Conservation (phyloP, 2,797 vertebrate species). For the Syndactyla subalaris region DNA sequence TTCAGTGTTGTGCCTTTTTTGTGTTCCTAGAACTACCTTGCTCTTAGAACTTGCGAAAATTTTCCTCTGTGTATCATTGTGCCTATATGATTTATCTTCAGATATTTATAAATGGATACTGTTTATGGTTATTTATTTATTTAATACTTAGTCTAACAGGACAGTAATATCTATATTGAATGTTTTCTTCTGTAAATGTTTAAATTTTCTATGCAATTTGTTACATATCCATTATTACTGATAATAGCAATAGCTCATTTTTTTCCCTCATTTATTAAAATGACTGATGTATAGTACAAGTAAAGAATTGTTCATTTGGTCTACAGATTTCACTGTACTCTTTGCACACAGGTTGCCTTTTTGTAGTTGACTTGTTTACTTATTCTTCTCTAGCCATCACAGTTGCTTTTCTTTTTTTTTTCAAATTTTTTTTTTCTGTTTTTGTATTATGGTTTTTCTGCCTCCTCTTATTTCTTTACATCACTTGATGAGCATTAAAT, state of each 20-base stretch:
- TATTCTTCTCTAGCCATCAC: background rate
- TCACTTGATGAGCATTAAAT: background rate
- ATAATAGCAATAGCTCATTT: background rate
- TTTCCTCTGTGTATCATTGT: background rate
- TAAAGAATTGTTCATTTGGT: background rate
- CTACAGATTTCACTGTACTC: background rate
- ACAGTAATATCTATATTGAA: background rate
- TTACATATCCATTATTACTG: background rate
- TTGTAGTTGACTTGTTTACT: background rate
- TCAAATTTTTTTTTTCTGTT: fast-evolving
- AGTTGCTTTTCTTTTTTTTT: fast-evolving
- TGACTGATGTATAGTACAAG: background rate
- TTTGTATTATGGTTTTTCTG: background rate
- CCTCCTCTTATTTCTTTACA: background rate
- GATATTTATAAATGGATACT: background rate
- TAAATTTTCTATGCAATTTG: background rate
- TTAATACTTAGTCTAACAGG: background rate
- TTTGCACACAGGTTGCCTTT: background rate
- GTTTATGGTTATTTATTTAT: background rate
- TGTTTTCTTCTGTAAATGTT: background rate
- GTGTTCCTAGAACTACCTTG: background rate
- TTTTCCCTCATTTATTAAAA: background rate
- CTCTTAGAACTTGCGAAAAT: background rate
- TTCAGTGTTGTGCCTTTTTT: background rate
- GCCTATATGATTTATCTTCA: background rate